Evolutionary conservation across 2,888 invertebrate genomes (phyloP).

Genomic region (Endomychus coccineus): DNA sequence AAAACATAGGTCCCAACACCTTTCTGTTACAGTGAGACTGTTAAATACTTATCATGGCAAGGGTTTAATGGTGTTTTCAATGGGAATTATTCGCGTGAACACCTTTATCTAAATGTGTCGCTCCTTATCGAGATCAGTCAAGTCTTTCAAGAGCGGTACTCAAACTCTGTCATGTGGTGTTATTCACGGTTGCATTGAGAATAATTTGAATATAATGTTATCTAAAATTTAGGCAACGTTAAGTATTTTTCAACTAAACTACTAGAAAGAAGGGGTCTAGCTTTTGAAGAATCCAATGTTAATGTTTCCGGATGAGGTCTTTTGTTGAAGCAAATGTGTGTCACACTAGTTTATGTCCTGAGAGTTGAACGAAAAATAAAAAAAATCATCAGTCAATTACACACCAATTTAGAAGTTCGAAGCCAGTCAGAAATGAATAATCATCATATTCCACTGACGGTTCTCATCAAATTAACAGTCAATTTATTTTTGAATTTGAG

Average conservation of each 20-base stretch:
- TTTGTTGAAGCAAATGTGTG: no score
- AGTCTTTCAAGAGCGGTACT: slow-evolving; percentile 38
- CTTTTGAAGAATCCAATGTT: no score
- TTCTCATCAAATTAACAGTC: no score
- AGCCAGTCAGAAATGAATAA: no score
- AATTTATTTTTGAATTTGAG: no score
- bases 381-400: no score
- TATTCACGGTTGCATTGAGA: slow-evolving; percentile 22
- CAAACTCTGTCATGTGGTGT: slow-evolving; percentile 35
- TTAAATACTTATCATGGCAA: slow-evolving; percentile 13
- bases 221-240: slow-evolving; percentile 13
- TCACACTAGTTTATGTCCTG: no score
- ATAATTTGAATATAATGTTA: slow-evolving; percentile 16
- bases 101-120: slow-evolving; percentile 21
- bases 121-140: slow-evolving; percentile 40
- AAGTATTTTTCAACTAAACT: slow-evolving; percentile 11
- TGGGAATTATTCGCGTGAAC: slow-evolving; percentile 16
- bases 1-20: slow-evolving; percentile 13
- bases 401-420: no score
- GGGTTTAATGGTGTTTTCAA: slow-evolving; percentile 11
- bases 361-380: no score
- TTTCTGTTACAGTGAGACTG: slow-evolving; percentile 12
- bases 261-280: no score
- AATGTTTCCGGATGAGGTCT: no score
- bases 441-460: no score